phyloP scores from a whole-genome alignment of 2,113 vertebrate genomes.

The Labeo catla region DNA sequence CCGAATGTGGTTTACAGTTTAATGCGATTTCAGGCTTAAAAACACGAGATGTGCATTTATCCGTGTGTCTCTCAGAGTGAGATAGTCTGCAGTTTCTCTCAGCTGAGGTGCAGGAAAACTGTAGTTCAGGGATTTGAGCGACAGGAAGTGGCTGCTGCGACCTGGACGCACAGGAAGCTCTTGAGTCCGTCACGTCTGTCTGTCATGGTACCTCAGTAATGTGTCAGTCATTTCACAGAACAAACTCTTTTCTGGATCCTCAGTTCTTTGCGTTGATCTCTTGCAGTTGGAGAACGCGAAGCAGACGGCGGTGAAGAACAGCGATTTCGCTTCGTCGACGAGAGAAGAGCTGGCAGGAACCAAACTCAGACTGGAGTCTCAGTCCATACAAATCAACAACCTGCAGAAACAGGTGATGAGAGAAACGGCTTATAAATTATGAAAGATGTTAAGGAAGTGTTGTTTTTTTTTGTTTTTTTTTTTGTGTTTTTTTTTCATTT shows the following conservation, averaged over 20 bases:
- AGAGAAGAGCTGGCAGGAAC: conserved; percentile 77
- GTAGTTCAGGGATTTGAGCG: conserved; percentile 15
- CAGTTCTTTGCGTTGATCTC: background rate
- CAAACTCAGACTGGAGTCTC: conserved; percentile 69
- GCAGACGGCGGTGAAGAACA: conserved; percentile 72
- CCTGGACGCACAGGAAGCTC: background rate
- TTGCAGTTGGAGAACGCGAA: conserved; percentile 82
- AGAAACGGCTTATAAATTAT: no score
- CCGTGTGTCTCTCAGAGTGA: background rate
- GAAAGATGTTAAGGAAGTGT: no score
- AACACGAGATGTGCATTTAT: background rate
- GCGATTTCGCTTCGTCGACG: conserved; percentile 66
- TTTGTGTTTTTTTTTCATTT: no score
- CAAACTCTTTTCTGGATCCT: background rate
- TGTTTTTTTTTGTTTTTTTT: no score
- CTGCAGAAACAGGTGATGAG: conserved; percentile 72
- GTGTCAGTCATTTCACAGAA: background rate
- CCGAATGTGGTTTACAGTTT: no score
- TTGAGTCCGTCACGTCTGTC: background rate
- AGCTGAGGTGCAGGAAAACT: conserved; percentile 1
- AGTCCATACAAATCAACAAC: conserved; percentile 74
- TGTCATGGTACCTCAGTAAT: background rate
- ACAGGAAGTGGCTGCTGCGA: background rate
- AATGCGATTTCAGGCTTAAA: no score
- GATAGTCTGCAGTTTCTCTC: background rate